Percentiles rank a stretch among this genome's conserved stretches.
Conservation (phyloP, 2,888 invertebrate species). For the Eucera pruinosa region DNA sequence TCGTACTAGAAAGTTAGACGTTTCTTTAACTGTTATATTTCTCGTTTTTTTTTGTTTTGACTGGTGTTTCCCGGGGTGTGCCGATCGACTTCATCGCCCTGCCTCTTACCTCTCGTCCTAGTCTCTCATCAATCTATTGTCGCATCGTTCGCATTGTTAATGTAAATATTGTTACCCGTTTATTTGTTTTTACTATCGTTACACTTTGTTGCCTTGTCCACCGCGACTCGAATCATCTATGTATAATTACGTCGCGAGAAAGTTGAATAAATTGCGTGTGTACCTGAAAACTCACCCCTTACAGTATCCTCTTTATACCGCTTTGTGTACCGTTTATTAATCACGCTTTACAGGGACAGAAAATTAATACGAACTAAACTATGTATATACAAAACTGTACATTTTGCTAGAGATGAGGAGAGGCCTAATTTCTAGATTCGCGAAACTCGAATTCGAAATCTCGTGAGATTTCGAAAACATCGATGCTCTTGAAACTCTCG, state of each 20-base stretch:
- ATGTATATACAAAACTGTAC: conserved; percentile 18
- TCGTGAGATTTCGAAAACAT: too few relatives aligned
- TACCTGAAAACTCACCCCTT: conserved; percentile 46
- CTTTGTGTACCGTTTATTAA: not conserved
- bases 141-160: conserved; percentile 40
- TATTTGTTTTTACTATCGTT: conserved; percentile 27
- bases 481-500: too few relatives aligned
- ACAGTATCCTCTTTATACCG: not conserved
- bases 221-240: conserved; percentile 37
- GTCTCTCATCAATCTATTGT: conserved; percentile 52
- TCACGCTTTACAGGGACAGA: not conserved
- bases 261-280: conserved; percentile 58
- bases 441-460: too few relatives aligned
- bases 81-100: conserved; percentile 28
- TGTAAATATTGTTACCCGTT: conserved; percentile 62
- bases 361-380: not conserved
- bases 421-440: too few relatives aligned
- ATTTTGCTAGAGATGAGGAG: too few relatives aligned
- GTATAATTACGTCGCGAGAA: conserved; percentile 37
- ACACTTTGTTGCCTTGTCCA: conserved; percentile 35
- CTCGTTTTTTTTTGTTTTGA: conserved; percentile 15
- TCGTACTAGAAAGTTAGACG: conserved; percentile 27
- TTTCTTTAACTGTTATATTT: conserved; percentile 15
- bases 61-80: conserved; percentile 41
- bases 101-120: conserved; percentile 68